Evolutionary conservation across 2,113 vertebrate species (phyloP).

Genomic region (Heloderma charlesbogerti): DNA sequence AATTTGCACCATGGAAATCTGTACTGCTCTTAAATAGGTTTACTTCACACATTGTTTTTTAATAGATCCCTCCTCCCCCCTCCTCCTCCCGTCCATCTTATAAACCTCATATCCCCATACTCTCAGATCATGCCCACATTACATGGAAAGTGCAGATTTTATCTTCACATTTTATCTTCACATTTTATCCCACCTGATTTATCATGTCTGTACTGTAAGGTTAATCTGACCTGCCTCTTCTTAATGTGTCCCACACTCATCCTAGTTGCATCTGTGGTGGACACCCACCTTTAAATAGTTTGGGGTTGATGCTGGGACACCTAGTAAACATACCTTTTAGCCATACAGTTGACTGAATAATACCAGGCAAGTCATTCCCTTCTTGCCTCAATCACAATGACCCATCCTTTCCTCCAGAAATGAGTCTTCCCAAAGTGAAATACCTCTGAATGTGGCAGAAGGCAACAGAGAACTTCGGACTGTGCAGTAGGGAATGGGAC

Average conservation of each 20-base stretch:
- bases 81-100: background rate
- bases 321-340: background rate
- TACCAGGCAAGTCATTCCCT: background rate
- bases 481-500: background rate
- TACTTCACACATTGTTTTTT: background rate
- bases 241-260: background rate
- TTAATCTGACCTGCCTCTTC: background rate
- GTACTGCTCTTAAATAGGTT: background rate
- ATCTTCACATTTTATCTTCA: too few species aligned
- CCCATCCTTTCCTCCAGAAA: slow-evolving; percentile 13
- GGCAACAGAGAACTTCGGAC: background rate
- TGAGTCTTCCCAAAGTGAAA: background rate
- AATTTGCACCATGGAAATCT: background rate
- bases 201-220: background rate
- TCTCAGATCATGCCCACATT: background rate
- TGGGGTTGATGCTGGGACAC: too few species aligned
- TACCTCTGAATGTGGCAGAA: rapidly evolving
- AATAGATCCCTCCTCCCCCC: too few species aligned
- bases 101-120: background rate
- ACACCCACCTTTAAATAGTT: background rate
- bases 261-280: too few species aligned
- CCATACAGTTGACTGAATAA: background rate
- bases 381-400: background rate
- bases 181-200: background rate
- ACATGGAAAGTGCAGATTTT: background rate